A percentile compares a stretch with the other conserved stretches of the same genome.
phyloP scores from a whole-genome alignment of 30 jellyfish, hydroid and myxozoan genomes.

The Haliclystus octoradiatus region DNA sequence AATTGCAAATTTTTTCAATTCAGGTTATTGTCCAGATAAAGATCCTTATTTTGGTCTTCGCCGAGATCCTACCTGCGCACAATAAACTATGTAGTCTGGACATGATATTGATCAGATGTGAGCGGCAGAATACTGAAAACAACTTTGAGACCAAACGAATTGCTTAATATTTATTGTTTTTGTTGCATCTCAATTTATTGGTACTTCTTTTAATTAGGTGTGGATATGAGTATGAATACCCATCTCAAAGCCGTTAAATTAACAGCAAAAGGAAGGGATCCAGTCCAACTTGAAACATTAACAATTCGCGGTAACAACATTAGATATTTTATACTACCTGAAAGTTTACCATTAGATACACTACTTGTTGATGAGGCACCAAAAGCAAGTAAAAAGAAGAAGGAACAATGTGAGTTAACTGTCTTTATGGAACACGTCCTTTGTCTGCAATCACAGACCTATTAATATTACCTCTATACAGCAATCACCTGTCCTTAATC shows the following conservation, averaged over 20 bases:
- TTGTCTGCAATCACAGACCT: neutral
- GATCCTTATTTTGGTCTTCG: no score
- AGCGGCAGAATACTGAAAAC: no score
- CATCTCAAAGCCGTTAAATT: constrained; percentile 89
- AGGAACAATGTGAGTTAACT: neutral
- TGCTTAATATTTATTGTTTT: no score
- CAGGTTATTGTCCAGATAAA: no score
- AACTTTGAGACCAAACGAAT: no score
- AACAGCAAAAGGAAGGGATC: constrained; percentile 80
- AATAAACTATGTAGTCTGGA: no score
- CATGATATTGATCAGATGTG: no score
- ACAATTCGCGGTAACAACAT: constrained; percentile 97
- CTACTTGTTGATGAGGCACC: constrained; percentile 95
- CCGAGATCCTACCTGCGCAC: no score
- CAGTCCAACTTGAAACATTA: constrained; percentile 86
- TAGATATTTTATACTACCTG: constrained; percentile 91
- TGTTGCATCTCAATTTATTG: no score
- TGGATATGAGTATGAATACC: constrained; percentile 98
- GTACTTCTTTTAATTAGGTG: constrained; percentile 42
- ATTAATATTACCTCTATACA: no score
- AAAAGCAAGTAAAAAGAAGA: constrained; percentile 8
- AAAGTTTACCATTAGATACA: constrained; percentile 93
- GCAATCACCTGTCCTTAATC: no score
- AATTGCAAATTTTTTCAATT: no score
- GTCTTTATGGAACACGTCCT: neutral